Evolutionary conservation across 2,113 vertebrate species (phyloP).

Genomic region (Platichthys flesus): DNA sequence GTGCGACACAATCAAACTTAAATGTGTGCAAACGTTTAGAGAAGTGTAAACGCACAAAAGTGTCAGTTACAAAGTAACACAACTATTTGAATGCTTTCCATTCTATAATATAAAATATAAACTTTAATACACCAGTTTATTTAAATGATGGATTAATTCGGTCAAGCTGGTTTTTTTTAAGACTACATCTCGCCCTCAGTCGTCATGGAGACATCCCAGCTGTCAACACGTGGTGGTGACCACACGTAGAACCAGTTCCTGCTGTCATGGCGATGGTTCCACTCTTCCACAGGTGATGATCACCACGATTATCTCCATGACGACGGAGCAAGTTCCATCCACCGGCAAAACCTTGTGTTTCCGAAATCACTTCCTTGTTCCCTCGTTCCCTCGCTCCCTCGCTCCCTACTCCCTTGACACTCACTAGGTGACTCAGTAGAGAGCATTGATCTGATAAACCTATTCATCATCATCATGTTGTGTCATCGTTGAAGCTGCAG

Average conservation of each 20-base stretch:
- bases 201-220: slow-evolving; percentile 14
- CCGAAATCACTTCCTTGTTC: too few species aligned
- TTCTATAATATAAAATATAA: background rate
- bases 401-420: background rate
- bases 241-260: background rate
- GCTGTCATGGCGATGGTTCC: slow-evolving; percentile 23
- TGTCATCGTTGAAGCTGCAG: background rate
- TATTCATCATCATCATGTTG: background rate
- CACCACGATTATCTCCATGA: background rate
- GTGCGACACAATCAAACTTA: too few species aligned
- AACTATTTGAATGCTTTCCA: background rate
- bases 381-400: background rate
- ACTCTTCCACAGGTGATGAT: background rate
- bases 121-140: background rate
- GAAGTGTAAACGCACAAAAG: too few species aligned
- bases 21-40: too few species aligned
- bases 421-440: background rate
- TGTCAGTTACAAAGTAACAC: background rate
- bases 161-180: background rate
- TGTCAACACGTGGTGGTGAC: background rate
- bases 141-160: too few species aligned
- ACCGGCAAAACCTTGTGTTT: background rate
- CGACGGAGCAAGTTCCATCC: background rate
- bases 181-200: background rate
- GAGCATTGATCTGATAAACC: background rate